A percentile compares a stretch with the other conserved stretches of the same genome.
Conservation (phyloP, 2,797 vertebrate genomes). For the Eutrigla gurnardus region DNA sequence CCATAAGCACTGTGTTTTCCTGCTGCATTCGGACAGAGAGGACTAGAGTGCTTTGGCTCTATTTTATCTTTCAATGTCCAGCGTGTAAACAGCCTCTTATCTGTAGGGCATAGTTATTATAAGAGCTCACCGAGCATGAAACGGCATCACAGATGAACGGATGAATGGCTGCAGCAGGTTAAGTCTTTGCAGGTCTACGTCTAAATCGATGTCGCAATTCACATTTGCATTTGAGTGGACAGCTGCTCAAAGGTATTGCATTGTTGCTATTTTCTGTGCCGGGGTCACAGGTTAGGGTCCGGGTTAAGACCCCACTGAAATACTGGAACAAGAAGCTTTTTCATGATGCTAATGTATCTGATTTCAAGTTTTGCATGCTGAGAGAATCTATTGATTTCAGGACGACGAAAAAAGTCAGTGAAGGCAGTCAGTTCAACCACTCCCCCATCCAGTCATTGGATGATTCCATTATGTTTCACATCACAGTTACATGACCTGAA, state of each 20-base stretch:
- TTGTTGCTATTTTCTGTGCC: slow-evolving; percentile 7
- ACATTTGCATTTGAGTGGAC: slow-evolving; percentile 18
- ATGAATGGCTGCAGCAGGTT: not conserved
- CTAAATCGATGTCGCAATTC: slow-evolving; percentile 11
- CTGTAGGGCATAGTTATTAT: slow-evolving; percentile 22
- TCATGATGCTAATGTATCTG: slow-evolving; percentile 50
- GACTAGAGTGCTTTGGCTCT: not conserved
- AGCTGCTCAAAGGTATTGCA: not conserved
- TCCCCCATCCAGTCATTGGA: not conserved
- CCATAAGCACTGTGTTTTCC: slow-evolving; percentile 9
- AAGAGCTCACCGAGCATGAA: slow-evolving; percentile 2
- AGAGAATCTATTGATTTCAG: slow-evolving; percentile 59
- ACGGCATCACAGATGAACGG: not conserved
- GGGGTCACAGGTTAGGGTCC: slow-evolving; percentile 23
- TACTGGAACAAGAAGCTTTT: slow-evolving; percentile 35
- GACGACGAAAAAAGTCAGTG: slow-evolving; percentile 42
- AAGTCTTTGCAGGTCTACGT: not conserved
- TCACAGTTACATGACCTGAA: too few relatives aligned
- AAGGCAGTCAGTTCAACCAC: slow-evolving; percentile 6
- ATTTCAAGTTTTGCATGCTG: slow-evolving; percentile 47
- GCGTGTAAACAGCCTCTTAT: slow-evolving; percentile 28
- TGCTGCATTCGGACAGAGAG: not conserved
- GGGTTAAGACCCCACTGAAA: slow-evolving; percentile 27
- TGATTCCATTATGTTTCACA: too few relatives aligned
- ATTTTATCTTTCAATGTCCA: slow-evolving; percentile 32